These are phyloP conservation scores for Vicugna pacos DNA, from an alignment of 2,113 vertebrate species.

Conservation along the genomic window DNA sequence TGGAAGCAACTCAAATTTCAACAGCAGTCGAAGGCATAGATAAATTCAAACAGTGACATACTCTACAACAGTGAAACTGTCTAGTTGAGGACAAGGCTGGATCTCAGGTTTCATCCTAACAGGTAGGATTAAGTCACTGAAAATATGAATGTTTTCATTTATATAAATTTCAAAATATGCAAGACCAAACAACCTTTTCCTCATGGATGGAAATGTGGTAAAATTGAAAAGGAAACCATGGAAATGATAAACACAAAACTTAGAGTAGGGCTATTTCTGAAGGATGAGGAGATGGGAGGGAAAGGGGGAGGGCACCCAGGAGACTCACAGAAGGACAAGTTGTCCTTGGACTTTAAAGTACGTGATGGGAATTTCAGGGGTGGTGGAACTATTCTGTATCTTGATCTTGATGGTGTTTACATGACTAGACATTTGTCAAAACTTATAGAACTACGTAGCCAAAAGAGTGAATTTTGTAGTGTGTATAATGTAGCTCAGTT, in stretches of 20 bases:
- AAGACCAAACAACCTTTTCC: not conserved
- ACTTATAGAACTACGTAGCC: not conserved
- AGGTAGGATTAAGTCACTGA: not conserved
- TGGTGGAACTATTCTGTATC: not conserved
- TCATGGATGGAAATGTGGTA: not conserved
- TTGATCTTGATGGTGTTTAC: not conserved
- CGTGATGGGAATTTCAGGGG: not conserved
- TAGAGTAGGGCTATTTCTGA: not conserved
- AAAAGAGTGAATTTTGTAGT: not conserved
- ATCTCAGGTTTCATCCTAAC: not conserved
- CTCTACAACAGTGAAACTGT: not conserved
- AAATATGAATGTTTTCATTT: not conserved
- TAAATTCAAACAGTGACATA: not conserved
- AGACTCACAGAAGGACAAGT: not conserved
- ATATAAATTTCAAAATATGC: not conserved
- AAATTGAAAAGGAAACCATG: not conserved
- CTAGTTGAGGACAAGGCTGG: not conserved
- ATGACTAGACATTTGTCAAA: not conserved
- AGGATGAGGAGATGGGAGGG: not conserved
- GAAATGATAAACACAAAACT: not conserved
- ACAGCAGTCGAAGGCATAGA: not conserved
- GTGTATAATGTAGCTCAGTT: not conserved
- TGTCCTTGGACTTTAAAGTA: not conserved
- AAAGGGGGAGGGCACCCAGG: no score
- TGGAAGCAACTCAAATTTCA: not conserved